A percentile compares a stretch with the other conserved stretches of the same genome.
These are phyloP conservation scores for Bedellia somnulentella DNA, from an alignment of 2,888 invertebrate genomes.

Conservation along the genomic window DNA sequence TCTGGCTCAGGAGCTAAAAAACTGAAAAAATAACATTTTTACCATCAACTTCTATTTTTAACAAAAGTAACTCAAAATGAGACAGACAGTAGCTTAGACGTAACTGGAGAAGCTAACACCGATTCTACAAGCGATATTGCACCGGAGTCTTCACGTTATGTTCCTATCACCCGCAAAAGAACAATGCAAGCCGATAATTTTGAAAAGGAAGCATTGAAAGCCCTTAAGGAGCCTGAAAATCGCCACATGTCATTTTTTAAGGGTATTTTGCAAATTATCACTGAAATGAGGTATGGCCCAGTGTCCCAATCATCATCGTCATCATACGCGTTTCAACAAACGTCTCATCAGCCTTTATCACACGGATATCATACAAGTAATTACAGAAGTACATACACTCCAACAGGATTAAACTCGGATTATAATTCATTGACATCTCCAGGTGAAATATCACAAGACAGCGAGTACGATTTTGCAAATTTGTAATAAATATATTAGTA, in stretches of 20 bases:
- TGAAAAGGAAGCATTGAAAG: constrained; percentile 11
- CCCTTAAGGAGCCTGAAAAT: constrained; percentile 14
- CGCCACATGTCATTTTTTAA: constrained; percentile 12
- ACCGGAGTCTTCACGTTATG: constrained; percentile 10
- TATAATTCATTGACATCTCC: no score
- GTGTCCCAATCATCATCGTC: constrained; percentile 11
- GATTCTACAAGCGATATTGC: constrained; percentile 7
- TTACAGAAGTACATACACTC: constrained; percentile 11
- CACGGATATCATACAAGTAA: constrained; percentile 3
- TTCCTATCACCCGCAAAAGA: constrained; percentile 12
- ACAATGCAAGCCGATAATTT: constrained; percentile 12
- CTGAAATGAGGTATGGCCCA: constrained; percentile 14
- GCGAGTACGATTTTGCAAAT: constrained; percentile 7
- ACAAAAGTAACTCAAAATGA: no score
- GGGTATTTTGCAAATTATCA: constrained; percentile 14
- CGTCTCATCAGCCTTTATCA: not conserved
- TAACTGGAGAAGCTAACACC: constrained; percentile 11
- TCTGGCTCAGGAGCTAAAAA: constrained; percentile 9
- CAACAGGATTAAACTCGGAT: no score
- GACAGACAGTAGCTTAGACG: constrained; percentile 12
- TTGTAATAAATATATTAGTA: no score
- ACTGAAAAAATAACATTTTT: constrained; percentile 11
- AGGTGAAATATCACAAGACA: constrained; percentile 9
- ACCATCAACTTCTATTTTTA: no score
- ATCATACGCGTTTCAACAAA: constrained; percentile 10